These are phyloP conservation scores for Agrilus mali DNA, from an alignment of 2,888 invertebrate genomes.

Conservation along the genomic window DNA sequence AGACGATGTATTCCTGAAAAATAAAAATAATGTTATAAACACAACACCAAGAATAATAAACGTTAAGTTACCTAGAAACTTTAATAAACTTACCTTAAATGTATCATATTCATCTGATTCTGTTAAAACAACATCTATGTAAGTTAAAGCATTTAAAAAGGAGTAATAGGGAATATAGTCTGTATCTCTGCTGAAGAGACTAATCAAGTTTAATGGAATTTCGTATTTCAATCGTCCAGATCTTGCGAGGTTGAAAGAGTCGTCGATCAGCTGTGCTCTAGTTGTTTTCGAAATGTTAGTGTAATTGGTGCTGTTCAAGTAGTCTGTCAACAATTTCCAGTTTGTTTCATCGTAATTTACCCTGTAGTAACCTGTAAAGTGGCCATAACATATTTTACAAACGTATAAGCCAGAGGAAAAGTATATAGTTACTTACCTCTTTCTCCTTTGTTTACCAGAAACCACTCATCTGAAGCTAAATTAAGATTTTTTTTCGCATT, in stretches of 20 bases:
- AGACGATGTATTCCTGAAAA: slow-evolving; percentile 6
- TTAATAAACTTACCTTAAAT: slow-evolving; percentile 13
- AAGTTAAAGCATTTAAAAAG: slow-evolving; percentile 23
- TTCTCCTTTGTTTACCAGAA: slow-evolving; percentile 44
- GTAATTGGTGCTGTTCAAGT: slow-evolving; percentile 33
- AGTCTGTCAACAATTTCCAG: slow-evolving; percentile 50
- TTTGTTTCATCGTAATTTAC: slow-evolving; percentile 66
- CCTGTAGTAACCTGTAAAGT: slow-evolving; percentile 46
- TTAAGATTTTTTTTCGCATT: background rate
- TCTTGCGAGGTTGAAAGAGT: slow-evolving; percentile 50
- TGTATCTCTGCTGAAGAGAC: slow-evolving; percentile 43
- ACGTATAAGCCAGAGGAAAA: background rate
- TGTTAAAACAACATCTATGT: slow-evolving; percentile 11
- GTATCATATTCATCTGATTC: slow-evolving; percentile 7
- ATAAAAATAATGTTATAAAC: background rate
- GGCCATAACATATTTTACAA: background rate
- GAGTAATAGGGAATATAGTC: slow-evolving; percentile 54
- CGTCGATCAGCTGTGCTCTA: slow-evolving; percentile 63
- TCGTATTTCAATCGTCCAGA: slow-evolving; percentile 42
- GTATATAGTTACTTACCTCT: too few relatives aligned
- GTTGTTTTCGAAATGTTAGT: slow-evolving; percentile 44
- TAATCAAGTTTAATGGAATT: slow-evolving; percentile 42
- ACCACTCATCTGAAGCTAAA: slow-evolving; percentile 34
- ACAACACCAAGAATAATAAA: too few relatives aligned
- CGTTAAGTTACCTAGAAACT: too few relatives aligned